Evolutionary conservation across 2,113 vertebrate genomes (phyloP), one percentile per base, ranked within the genome.

Genomic region (Serinus canaria): DNA sequence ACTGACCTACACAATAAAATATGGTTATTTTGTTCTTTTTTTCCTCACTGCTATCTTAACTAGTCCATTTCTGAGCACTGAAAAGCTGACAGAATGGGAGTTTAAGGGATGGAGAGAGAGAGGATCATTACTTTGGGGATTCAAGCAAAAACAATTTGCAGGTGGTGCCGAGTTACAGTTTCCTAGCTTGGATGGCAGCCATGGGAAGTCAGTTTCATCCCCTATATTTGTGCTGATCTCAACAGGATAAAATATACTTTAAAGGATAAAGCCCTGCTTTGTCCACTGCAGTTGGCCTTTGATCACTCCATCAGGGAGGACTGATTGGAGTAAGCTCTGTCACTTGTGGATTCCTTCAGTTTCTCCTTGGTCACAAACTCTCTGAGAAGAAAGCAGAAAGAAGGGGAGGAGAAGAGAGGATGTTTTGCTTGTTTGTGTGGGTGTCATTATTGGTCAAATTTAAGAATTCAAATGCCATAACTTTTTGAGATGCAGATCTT

Each of bases 1-100:
- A 50, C 58, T 64, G 67, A 84, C 49, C 80, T 87, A 94, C 70
- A 91, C 39, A 96, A 94, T 97, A 95, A 95, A 96, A 74, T 8
- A 24, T 53, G 19, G 35, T 86, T 82, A 62, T 0, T 94, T 90
- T 43, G 21, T 89, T 84, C 6, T 10, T 53, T 69, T 77, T 87
- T 64, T 73, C 3, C 35, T 94, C 69, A 52, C 13, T 74, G 39
- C 33, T 74, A 3, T 69, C 16, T 74, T 39, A 67, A 15, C 2
- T 33, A 44, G 62, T 64, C 55, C 6, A 3, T 41, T 62, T 89
- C 37, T 77, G 24, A 83, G 15, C 25, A 30, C 55, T 49, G 23
- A 66, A 85, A 28, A 8, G 2, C 14, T 80, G 53, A 43, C 24
- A 49, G 69, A 88, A 69, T 25, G 49, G 7, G 43, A 46, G 11